A percentile compares a stretch with the other conserved stretches of the same genome.
Evolutionary conservation across 2,113 vertebrate genomes (phyloP).

Genomic region (Silurus asotus): DNA sequence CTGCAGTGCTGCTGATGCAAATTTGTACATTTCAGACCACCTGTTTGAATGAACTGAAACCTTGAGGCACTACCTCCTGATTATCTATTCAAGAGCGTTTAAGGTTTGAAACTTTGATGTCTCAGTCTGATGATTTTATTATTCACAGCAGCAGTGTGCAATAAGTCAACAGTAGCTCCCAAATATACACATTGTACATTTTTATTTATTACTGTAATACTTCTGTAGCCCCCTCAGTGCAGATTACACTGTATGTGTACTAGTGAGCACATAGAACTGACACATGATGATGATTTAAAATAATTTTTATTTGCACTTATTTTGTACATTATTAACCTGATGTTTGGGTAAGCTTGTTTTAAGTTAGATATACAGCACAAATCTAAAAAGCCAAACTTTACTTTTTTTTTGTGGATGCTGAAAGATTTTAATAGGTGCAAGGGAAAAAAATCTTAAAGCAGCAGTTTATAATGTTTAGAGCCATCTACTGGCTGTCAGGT

Average conservation of each 20-base stretch:
- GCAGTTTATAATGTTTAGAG: neutral
- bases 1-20: neutral
- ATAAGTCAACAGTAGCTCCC: neutral
- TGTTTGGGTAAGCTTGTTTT: neutral
- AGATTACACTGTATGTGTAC: neutral
- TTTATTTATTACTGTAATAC: neutral
- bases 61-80: neutral
- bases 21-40: neutral
- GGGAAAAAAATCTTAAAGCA: neutral
- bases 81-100: neutral
- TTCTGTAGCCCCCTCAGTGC: neutral
- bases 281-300: neutral
- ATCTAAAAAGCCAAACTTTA: neutral
- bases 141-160: neutral
- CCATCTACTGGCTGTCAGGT: neutral
- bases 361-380: neutral
- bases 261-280: neutral
- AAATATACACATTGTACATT: neutral
- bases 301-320: slow-evolving; percentile 7
- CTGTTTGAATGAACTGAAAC: neutral
- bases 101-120: neutral
- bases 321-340: neutral
- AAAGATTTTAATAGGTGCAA: neutral
- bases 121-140: neutral
- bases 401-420: neutral